A percentile compares a stretch with the other conserved stretches of the same genome.
phyloP scores from a whole-genome alignment of 1,140 invertebrate species.

The Hyphantria cunea region DNA sequence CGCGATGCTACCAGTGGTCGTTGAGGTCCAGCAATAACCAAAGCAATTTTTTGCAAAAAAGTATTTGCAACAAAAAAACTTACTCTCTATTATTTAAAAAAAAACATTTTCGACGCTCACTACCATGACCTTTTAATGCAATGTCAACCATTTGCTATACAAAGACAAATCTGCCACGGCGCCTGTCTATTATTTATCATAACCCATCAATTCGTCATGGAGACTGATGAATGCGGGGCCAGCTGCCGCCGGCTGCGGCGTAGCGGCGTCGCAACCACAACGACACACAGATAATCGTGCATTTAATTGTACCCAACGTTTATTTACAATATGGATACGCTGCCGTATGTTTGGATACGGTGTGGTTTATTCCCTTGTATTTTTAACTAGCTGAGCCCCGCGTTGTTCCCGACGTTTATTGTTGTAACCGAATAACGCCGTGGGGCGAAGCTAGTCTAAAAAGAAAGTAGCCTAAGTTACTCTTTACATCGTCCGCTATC shows the following conservation, averaged over 20 bases:
- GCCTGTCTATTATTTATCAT: constrained; percentile 45
- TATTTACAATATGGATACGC: constrained; percentile 5
- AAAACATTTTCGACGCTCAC: constrained; percentile 2
- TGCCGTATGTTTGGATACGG: neutral
- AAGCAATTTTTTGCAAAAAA: too few species aligned
- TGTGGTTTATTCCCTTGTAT: too few species aligned
- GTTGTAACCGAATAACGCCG: too few species aligned
- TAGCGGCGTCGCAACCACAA: constrained; percentile 17
- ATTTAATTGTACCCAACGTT: constrained; percentile 24
- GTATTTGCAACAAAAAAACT: too few species aligned
- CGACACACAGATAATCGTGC: constrained; percentile 18
- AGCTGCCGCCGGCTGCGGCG: constrained; percentile 15
- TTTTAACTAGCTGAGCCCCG: too few species aligned
- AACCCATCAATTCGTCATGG: constrained; percentile 43
- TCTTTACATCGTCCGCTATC: too few species aligned
- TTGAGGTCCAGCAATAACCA: too few species aligned
- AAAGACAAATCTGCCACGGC: constrained; percentile 15
- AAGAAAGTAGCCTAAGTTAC: too few species aligned
- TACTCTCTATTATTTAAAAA: neutral
- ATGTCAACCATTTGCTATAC: constrained; percentile 13
- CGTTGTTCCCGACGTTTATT: too few species aligned
- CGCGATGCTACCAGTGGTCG: too few species aligned
- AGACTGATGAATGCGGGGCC: constrained; percentile 35
- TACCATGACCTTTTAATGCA: constrained; percentile 10
- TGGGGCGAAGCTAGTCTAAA: too few species aligned